phyloP scores from a whole-genome alignment of 2,113 vertebrate species.

The Cyanocitta stelleri region DNA sequence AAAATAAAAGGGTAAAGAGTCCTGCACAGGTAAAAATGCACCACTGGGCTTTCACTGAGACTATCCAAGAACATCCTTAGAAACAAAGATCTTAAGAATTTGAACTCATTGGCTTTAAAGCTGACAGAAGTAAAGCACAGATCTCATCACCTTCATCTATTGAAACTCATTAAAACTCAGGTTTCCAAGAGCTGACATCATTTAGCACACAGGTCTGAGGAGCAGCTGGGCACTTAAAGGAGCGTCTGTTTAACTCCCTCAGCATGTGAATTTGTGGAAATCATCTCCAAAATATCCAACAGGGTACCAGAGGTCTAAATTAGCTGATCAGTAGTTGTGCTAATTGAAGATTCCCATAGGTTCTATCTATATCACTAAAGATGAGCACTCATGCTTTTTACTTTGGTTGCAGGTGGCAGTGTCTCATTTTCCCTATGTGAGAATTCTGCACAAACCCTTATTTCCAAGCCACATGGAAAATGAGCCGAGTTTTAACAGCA shows the following conservation, averaged over 20 bases:
- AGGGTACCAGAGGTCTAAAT: neutral
- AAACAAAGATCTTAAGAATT: neutral
- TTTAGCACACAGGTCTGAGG: neutral
- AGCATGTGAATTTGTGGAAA: neutral
- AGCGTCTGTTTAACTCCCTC: neutral
- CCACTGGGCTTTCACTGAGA: neutral
- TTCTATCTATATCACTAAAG: neutral
- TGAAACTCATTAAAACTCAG: neutral
- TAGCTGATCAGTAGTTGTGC: neutral
- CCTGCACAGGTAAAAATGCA: neutral
- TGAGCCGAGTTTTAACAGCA: fast-evolving
- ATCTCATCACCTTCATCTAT: neutral
- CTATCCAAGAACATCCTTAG: neutral
- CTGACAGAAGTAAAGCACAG: neutral
- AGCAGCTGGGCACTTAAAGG: neutral
- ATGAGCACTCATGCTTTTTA: neutral
- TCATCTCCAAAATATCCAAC: neutral
- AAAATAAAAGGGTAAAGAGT: neutral
- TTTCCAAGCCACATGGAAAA: neutral
- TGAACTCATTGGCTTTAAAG: neutral
- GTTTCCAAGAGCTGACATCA: neutral
- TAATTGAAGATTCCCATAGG: neutral
- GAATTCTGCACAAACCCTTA: neutral
- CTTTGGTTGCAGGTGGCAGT: neutral
- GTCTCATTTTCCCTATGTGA: neutral